phyloP scores from a whole-genome alignment of 1,140 invertebrate genomes.

The Sycophila sp. region DNA sequence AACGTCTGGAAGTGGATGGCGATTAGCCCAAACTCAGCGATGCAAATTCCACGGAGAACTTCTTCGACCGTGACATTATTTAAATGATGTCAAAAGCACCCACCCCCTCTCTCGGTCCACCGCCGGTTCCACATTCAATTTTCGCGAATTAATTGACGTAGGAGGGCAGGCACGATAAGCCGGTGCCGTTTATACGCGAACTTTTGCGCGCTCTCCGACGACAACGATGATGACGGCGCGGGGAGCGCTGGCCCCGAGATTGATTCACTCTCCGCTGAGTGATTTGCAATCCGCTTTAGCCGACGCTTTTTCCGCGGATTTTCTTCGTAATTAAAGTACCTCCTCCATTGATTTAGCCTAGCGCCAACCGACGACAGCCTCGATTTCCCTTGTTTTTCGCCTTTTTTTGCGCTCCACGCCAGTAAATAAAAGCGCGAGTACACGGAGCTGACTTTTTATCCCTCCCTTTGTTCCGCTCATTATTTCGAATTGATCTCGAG shows the following conservation, averaged over 20 bases:
- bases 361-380: neutral
- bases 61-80: conserved; percentile 11
- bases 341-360: conserved; percentile 42
- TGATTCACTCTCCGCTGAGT: conserved; percentile 49
- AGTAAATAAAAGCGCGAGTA: too few relatives aligned
- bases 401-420: neutral
- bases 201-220: conserved; percentile 12
- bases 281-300: conserved; percentile 50
- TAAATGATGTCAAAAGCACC: neutral
- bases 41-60: too few relatives aligned
- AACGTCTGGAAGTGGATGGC: too few relatives aligned
- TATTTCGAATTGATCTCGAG: conserved; percentile 26
- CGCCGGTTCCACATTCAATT: conserved; percentile 1
- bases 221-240: neutral
- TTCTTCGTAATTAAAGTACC: conserved; percentile 51
- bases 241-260: conserved; percentile 40
- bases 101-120: neutral
- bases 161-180: conserved; percentile 12
- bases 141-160: conserved; percentile 21
- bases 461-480: neutral
- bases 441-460: too few relatives aligned
- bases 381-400: neutral
- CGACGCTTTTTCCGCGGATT: conserved; percentile 46
- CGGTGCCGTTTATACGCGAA: conserved; percentile 20
- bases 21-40: too few relatives aligned